Percentiles rank a stretch among this genome's conserved stretches.
These are phyloP conservation scores for Drosophila erecta DNA, from an alignment of 1,140 invertebrate genomes.

Conservation along the genomic window DNA sequence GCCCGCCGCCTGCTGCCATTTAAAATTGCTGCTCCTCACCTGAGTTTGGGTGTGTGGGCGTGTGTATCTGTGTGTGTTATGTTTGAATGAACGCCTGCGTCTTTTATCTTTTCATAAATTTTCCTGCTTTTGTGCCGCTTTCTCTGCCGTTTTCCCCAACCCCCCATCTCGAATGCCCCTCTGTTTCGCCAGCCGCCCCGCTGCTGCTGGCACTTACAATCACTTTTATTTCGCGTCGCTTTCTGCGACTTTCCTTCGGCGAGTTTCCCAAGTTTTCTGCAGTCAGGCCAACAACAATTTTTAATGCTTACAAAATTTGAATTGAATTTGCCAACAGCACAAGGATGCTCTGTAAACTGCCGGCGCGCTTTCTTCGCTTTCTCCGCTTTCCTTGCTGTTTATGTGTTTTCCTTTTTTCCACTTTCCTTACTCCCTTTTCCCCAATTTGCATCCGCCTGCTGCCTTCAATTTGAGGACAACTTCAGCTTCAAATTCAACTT, in stretches of 20 bases:
- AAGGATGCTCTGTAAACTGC: constrained; percentile 63
- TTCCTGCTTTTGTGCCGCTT: constrained; percentile 66
- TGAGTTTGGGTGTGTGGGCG: constrained; percentile 26
- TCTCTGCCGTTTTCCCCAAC: constrained; percentile 5
- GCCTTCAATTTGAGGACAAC: constrained; percentile 59
- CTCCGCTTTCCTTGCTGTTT: constrained; percentile 34
- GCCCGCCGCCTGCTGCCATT: constrained; percentile 72
- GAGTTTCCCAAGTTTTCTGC: constrained; percentile 76
- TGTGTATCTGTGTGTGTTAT: constrained; percentile 60
- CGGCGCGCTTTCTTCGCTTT: constrained; percentile 39
- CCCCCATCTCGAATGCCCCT: not conserved
- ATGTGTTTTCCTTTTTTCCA: constrained; percentile 13
- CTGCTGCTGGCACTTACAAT: constrained; percentile 69
- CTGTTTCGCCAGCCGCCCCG: not conserved
- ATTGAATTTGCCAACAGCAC: constrained; percentile 77
- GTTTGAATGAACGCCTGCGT: constrained; percentile 81
- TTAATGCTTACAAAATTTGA: constrained; percentile 83
- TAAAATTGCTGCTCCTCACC: constrained; percentile 81
- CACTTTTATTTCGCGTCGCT: constrained; percentile 73
- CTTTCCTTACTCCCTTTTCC: constrained; percentile 13
- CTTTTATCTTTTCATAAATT: constrained; percentile 83
- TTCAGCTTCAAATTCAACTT: constrained; percentile 58
- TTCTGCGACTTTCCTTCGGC: constrained; percentile 48
- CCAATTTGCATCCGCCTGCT: constrained; percentile 68
- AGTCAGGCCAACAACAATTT: constrained; percentile 47